These are phyloP conservation scores for Alosa alosa DNA, from an alignment of 2,113 vertebrate species.

Conservation along the genomic window DNA sequence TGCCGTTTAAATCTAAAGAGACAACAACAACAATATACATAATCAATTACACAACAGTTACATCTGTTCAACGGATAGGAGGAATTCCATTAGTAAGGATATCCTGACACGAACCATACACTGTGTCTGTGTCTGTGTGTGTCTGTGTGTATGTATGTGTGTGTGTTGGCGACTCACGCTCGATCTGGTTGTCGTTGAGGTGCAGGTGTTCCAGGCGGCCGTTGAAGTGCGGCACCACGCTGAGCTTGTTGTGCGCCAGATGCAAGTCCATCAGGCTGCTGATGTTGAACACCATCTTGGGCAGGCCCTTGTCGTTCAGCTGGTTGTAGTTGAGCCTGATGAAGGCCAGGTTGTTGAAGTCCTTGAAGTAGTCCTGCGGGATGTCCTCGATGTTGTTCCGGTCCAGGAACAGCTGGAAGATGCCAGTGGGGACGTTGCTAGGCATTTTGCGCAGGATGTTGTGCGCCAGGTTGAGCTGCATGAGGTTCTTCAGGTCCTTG, in stretches of 20 bases:
- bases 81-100: no score
- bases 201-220: conserved; percentile 89
- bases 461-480: conserved; percentile 94
- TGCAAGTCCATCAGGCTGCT: conserved; percentile 91
- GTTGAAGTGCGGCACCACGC: conserved; percentile 81
- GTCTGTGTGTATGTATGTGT: not conserved
- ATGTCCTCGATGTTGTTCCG: conserved; percentile 89
- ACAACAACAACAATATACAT: conserved; percentile 10
- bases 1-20: conserved; percentile 86
- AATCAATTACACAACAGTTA: not conserved
- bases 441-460: conserved; percentile 93
- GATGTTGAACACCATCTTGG: conserved; percentile 88
- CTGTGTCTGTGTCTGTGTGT: not conserved
- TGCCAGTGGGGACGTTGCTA: conserved; percentile 74
- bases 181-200: conserved; percentile 91
- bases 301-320: conserved; percentile 87
- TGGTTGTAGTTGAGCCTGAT: conserved; percentile 92
- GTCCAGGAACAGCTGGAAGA: conserved; percentile 94
- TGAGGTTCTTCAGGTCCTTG: conserved; percentile 86
- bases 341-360: conserved; percentile 84
- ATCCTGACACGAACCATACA: no score
- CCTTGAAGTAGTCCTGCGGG: conserved; percentile 86
- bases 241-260: conserved; percentile 90
- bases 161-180: conserved; percentile 75
- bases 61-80: no score